These are phyloP conservation scores for Catocala sponsa DNA, from an alignment of 2,888 invertebrate genomes.

Conservation along the genomic window DNA sequence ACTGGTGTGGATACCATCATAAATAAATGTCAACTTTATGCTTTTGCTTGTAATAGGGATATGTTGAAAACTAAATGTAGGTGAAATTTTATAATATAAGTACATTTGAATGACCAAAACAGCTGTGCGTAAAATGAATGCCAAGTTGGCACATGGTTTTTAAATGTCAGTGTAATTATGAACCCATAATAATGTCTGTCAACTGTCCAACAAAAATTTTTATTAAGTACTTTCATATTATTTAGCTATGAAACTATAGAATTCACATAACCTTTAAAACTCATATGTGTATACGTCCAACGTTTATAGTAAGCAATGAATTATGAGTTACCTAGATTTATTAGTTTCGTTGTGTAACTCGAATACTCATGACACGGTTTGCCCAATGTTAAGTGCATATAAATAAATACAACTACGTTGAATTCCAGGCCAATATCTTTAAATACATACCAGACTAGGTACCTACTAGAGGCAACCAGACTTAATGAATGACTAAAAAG, in stretches of 20 bases:
- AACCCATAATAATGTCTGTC: conserved; percentile 3
- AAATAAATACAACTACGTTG: conserved; percentile 40
- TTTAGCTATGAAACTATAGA: too few relatives aligned
- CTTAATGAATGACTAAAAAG: too few relatives aligned
- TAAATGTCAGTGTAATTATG: conserved; percentile 9
- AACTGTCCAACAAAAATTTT: background rate
- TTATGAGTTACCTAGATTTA: conserved; percentile 22
- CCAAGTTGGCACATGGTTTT: conserved; percentile 17
- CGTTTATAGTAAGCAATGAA: conserved; percentile 16
- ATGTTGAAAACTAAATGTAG: conserved; percentile 11
- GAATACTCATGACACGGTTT: conserved; percentile 40
- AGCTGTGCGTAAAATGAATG: conserved; percentile 22
- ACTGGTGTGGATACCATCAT: conserved; percentile 51
- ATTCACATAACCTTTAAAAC: background rate
- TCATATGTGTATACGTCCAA: background rate
- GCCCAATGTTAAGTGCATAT: conserved; percentile 39
- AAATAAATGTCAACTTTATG: conserved; percentile 34
- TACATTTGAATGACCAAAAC: conserved; percentile 19
- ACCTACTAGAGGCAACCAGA: too few relatives aligned
- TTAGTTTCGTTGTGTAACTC: conserved; percentile 32
- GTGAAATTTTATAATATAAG: conserved; percentile 21
- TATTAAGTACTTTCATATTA: background rate
- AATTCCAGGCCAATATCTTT: conserved; percentile 37
- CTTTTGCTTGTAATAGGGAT: conserved; percentile 22
- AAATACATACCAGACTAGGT: conserved; percentile 22